Conservation (phyloP, 2,888 invertebrate genomes). For the Thereva nobilitata region DNA sequence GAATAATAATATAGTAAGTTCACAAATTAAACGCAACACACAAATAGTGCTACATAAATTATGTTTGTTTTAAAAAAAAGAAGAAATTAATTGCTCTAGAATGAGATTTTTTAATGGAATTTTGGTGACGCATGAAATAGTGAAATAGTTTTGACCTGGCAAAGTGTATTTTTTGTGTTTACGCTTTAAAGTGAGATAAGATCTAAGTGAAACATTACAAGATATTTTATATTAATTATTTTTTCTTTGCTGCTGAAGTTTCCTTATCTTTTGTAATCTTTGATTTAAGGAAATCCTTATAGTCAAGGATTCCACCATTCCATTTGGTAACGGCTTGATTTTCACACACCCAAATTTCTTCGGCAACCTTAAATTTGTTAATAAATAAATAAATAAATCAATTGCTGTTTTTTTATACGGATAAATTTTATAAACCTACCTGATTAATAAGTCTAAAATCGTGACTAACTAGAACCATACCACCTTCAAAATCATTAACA, state of each 20-base stretch:
- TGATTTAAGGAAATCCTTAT: constrained; percentile 91
- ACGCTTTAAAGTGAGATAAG: background rate
- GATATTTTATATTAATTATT: constrained; percentile 26
- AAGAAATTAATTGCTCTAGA: constrained; percentile 1
- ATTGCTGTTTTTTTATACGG: no score
- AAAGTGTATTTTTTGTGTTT: constrained; percentile 4
- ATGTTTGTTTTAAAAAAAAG: constrained; percentile 9
- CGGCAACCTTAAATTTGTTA: constrained; percentile 78
- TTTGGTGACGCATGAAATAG: constrained; percentile 1
- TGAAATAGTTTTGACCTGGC: no score
- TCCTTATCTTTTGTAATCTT: constrained; percentile 71
- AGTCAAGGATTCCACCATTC: constrained; percentile 93
- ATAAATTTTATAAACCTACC: no score
- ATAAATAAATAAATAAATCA: constrained; percentile 27
- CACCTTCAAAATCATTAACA: constrained; percentile 96
- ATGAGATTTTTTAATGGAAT: constrained; percentile 22
- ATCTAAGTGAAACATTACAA: background rate
- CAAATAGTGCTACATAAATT: constrained; percentile 17
- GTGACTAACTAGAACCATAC: constrained; percentile 99
- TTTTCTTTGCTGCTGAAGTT: constrained; percentile 34
- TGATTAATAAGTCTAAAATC: constrained; percentile 99
- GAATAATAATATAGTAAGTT: constrained; percentile 18
- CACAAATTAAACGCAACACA: constrained; percentile 30
- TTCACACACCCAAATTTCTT: constrained; percentile 99
- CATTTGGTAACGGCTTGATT: constrained; percentile 94